These are phyloP conservation scores for Brienomyrus longianalis DNA, from an alignment of 2,113 vertebrate species.

Conservation along the genomic window DNA sequence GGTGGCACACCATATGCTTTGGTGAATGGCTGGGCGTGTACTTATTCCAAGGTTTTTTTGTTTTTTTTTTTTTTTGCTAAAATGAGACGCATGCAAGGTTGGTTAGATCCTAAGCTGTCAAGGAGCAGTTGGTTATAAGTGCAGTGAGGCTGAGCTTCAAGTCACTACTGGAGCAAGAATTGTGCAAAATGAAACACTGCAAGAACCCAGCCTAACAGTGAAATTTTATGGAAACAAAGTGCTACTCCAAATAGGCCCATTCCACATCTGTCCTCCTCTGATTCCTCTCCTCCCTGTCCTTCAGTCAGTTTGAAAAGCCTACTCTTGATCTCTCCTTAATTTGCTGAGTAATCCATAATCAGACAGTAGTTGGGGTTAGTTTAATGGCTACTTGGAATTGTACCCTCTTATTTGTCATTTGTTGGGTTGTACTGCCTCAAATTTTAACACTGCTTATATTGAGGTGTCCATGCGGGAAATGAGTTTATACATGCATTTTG, in stretches of 20 bases:
- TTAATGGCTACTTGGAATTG: background rate
- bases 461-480: background rate
- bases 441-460: background rate
- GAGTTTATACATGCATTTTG: background rate
- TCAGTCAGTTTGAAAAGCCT: background rate
- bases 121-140: background rate
- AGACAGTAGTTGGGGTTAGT: background rate
- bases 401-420: background rate
- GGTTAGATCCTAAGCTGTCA: background rate
- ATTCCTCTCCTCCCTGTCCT: background rate
- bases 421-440: background rate
- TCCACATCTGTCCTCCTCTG: background rate
- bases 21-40: background rate
- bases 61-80: background rate
- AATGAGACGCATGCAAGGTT: background rate
- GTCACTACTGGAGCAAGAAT: background rate
- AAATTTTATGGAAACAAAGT: background rate
- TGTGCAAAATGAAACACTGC: background rate
- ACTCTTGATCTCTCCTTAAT: background rate
- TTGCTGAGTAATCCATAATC: background rate
- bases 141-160: background rate
- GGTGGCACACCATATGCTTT: background rate
- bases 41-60: background rate
- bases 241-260: background rate
- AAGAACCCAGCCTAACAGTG: background rate